These are phyloP conservation scores for Callosobruchus maculatus DNA, from an alignment of 2,888 invertebrate genomes.

Conservation along the genomic window DNA sequence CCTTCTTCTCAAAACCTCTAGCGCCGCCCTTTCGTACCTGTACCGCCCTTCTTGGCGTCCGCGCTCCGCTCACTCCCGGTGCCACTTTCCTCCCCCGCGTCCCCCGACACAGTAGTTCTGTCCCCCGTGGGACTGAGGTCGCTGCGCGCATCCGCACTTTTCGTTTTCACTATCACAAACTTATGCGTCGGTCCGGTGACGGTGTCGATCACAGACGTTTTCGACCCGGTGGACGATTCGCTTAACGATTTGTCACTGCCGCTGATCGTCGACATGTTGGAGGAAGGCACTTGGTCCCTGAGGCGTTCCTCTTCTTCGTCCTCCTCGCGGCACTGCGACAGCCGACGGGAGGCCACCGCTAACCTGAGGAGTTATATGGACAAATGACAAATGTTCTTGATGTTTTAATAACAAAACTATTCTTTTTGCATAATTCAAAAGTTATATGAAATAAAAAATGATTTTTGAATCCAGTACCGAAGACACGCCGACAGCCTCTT, in stretches of 20 bases:
- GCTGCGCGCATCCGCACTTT: slow-evolving; percentile 17
- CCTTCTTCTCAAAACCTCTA: neutral
- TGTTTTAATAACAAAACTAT: no score
- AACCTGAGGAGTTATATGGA: slow-evolving; percentile 46
- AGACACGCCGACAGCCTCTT: no score
- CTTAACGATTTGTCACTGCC: slow-evolving; percentile 48
- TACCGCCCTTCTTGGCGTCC: neutral
- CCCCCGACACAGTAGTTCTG: slow-evolving; percentile 2
- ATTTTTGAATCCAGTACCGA: no score
- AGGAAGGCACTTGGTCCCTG: slow-evolving; percentile 34
- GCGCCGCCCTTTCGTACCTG: neutral
- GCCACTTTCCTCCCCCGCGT: neutral
- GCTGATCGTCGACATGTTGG: slow-evolving; percentile 40
- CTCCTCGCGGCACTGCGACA: slow-evolving; percentile 81
- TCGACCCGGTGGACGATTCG: slow-evolving; percentile 44
- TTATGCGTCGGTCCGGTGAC: slow-evolving; percentile 52
- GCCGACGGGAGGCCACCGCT: slow-evolving; percentile 59
- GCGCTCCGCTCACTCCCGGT: neutral
- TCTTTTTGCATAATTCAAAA: no score
- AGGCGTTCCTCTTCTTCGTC: slow-evolving; percentile 67
- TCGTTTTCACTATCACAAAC: slow-evolving; percentile 55
- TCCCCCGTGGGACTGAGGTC: slow-evolving; percentile 7
- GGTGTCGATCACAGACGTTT: slow-evolving; percentile 47
- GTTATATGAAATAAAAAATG: no score
- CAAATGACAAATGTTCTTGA: no score